phyloP scores from a whole-genome alignment of 2,113 vertebrate species.

The Donacobius atricapilla region DNA sequence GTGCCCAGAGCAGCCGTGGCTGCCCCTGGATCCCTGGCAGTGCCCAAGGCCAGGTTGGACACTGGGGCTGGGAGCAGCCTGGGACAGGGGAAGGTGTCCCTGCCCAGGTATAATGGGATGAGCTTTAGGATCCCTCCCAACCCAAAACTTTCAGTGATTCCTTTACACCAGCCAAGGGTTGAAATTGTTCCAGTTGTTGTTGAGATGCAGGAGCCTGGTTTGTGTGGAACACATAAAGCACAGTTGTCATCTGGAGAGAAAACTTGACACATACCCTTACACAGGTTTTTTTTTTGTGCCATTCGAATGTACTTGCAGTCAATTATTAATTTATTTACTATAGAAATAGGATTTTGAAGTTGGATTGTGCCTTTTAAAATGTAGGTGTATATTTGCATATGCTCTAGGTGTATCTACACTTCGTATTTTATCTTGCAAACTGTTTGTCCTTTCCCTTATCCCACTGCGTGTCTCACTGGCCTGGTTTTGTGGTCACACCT shows the following conservation, averaged over 20 bases:
- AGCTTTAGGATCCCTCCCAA: neutral
- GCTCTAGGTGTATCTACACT: neutral
- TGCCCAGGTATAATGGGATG: neutral
- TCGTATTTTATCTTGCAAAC: neutral
- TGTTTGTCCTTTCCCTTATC: neutral
- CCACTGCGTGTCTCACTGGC: neutral
- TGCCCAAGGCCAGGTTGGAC: neutral
- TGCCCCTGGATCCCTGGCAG: neutral
- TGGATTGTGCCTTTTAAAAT: neutral
- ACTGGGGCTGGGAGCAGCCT: neutral
- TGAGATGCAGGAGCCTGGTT: neutral
- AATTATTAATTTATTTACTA: neutral
- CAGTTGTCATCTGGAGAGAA: neutral
- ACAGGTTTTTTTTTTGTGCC: neutral
- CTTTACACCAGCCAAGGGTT: neutral
- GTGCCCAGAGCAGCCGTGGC: neutral
- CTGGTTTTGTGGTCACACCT: neutral
- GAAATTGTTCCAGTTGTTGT: neutral
- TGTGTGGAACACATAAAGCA: neutral
- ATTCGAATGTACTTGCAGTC: neutral
- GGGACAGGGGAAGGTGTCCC: neutral
- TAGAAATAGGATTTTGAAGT: neutral
- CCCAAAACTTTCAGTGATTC: neutral
- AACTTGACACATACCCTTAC: neutral
- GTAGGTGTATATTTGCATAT: fast-evolving